Conservation (phyloP, 2,888 invertebrate species). For the Microdon myrmicae region DNA sequence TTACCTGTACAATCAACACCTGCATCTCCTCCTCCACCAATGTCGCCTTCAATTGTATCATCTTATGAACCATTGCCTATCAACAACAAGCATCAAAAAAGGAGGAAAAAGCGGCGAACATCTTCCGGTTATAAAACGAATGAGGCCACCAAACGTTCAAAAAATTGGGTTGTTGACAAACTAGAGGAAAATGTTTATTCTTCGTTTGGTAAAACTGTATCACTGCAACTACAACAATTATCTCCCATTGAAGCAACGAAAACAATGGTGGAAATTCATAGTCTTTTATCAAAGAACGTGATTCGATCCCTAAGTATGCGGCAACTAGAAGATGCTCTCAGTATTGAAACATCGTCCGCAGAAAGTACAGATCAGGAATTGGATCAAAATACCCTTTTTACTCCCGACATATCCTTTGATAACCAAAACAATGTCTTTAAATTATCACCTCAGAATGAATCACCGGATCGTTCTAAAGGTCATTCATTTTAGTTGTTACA, state of each 20-base stretch:
- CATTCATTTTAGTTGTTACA: too few species aligned
- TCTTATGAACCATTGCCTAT: conserved; percentile 5
- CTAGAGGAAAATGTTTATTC: conserved; percentile 24
- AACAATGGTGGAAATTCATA: conserved; percentile 38
- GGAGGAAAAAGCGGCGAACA: conserved; percentile 22
- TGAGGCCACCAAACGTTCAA: conserved; percentile 29
- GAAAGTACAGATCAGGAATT: background rate
- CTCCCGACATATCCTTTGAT: too few species aligned
- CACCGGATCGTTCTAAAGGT: too few species aligned
- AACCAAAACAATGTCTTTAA: too few species aligned
- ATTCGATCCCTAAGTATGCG: conserved; percentile 1
- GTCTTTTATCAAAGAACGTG: conserved; percentile 11
- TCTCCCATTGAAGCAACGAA: conserved; percentile 35
- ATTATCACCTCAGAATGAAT: too few species aligned
- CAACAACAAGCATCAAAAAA: conserved; percentile 20
- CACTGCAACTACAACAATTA: conserved; percentile 40
- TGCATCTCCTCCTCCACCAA: background rate
- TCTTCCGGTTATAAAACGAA: conserved; percentile 25
- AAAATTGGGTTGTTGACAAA: background rate
- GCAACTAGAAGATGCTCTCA: too few species aligned
- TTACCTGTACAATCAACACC: background rate
- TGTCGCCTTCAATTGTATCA: background rate
- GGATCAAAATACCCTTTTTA: too few species aligned
- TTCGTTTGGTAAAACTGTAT: conserved; percentile 45
- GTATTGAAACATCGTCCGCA: background rate